phyloP scores from a whole-genome alignment of 1,140 invertebrate genomes.

The Cotesia glomerata region DNA sequence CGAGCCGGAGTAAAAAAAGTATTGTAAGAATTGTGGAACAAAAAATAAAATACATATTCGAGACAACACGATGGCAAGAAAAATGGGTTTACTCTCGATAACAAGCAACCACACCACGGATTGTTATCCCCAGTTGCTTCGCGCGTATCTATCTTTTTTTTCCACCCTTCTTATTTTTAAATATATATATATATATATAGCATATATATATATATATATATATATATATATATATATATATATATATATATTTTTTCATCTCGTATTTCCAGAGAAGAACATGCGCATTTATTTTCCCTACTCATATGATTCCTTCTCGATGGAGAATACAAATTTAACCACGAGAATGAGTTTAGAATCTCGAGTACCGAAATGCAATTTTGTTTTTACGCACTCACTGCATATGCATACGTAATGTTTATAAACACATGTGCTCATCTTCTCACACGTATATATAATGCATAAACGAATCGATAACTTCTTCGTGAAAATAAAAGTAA shows the following conservation, averaged over 20 bases:
- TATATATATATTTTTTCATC: constrained; percentile 11
- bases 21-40: not conserved
- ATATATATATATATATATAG: too few species aligned
- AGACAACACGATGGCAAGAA: not conserved
- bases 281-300: constrained; percentile 1
- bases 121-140: constrained; percentile 15
- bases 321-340: constrained; percentile 39
- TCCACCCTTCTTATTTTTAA: not conserved
- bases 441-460: too few species aligned
- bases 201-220: too few species aligned
- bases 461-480: too few species aligned
- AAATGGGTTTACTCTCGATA: constrained; percentile 17
- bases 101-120: constrained; percentile 18
- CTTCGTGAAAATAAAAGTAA: too few species aligned
- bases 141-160: not conserved
- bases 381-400: constrained; percentile 17
- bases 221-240: not conserved
- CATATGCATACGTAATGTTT: not conserved
- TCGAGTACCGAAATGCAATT: constrained; percentile 42
- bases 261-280: not conserved
- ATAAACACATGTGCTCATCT: not conserved
- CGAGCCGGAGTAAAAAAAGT: not conserved
- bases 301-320: constrained; percentile 14
- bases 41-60: not conserved
- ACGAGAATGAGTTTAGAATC: constrained; percentile 30